Evolutionary conservation across 1,140 invertebrate species (phyloP).

Genomic region (Choristoneura fumiferana): DNA sequence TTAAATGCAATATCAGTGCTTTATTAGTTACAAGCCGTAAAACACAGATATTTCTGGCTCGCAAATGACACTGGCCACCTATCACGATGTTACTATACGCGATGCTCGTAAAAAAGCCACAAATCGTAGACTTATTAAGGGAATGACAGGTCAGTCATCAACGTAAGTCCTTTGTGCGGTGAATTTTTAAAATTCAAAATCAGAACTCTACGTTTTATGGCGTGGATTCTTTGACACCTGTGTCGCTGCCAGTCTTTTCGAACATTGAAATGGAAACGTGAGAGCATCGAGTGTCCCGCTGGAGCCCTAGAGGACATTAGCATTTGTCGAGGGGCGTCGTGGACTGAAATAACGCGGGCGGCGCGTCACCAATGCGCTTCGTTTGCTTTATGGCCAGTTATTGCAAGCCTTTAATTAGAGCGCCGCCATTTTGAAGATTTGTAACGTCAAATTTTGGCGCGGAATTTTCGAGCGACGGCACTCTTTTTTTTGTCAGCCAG

Average conservation of each 20-base stretch:
- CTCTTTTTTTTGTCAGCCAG: not conserved
- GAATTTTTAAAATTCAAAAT: too few relatives aligned
- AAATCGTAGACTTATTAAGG: not conserved
- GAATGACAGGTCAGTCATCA: too few relatives aligned
- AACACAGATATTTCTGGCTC: too few relatives aligned
- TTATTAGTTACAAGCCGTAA: not conserved
- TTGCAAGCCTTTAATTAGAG: slow-evolving; percentile 68
- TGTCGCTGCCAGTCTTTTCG: slow-evolving; percentile 31
- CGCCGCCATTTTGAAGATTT: slow-evolving; percentile 67
- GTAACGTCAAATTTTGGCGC: slow-evolving; percentile 62
- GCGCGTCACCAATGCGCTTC: slow-evolving; percentile 62
- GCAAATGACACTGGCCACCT: not conserved
- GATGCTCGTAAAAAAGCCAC: not conserved
- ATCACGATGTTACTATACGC: not conserved
- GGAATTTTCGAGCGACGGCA: slow-evolving; percentile 25
- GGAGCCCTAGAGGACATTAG: slow-evolving; percentile 71
- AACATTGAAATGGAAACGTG: slow-evolving; percentile 28
- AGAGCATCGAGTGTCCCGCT: slow-evolving; percentile 32
- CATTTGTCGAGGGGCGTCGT: slow-evolving; percentile 67
- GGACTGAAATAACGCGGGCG: slow-evolving; percentile 64
- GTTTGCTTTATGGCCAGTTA: slow-evolving; percentile 65
- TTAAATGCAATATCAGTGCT: not conserved
- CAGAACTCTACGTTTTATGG: too few relatives aligned
- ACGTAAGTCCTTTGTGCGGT: too few relatives aligned
- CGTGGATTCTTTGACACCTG: slow-evolving; percentile 24